These are phyloP conservation scores for Acanthosepion lycidas DNA, from an alignment of 2,888 invertebrate species.

Conservation along the genomic window DNA sequence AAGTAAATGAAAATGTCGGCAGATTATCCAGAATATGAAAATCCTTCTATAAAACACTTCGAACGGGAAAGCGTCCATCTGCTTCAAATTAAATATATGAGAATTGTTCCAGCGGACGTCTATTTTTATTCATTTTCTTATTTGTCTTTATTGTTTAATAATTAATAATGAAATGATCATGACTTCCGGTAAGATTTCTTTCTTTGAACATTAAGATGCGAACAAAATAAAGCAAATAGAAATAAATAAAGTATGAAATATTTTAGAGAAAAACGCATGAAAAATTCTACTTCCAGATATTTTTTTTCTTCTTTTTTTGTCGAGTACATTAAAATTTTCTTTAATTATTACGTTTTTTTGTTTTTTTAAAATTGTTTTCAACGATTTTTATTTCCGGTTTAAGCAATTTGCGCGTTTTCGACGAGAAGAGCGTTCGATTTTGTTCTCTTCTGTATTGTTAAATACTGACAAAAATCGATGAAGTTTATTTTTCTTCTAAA, in stretches of 20 bases:
- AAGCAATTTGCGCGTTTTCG: constrained; percentile 13
- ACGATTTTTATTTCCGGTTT: not conserved
- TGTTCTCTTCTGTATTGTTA: not conserved
- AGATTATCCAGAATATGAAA: not conserved
- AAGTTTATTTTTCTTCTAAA: not conserved
- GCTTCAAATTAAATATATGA: not conserved
- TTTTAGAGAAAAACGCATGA: no score
- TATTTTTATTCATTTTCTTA: not conserved
- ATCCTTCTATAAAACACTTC: not conserved
- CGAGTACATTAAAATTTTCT: not conserved
- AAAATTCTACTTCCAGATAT: no score
- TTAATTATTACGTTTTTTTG: no score
- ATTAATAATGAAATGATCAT: not conserved
- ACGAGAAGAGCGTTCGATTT: not conserved
- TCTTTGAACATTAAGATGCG: not conserved
- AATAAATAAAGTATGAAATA: no score
- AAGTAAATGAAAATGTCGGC: no score
- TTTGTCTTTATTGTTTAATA: not conserved
- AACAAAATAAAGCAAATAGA: no score
- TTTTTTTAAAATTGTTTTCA: not conserved
- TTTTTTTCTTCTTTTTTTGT: not conserved
- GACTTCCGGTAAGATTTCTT: not conserved
- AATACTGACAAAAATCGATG: not conserved
- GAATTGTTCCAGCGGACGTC: not conserved
- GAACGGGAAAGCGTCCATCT: not conserved